A percentile compares a stretch with the other conserved stretches of the same genome.
Conservation (phyloP, 2,888 invertebrate species). For the Sycophila texana region DNA sequence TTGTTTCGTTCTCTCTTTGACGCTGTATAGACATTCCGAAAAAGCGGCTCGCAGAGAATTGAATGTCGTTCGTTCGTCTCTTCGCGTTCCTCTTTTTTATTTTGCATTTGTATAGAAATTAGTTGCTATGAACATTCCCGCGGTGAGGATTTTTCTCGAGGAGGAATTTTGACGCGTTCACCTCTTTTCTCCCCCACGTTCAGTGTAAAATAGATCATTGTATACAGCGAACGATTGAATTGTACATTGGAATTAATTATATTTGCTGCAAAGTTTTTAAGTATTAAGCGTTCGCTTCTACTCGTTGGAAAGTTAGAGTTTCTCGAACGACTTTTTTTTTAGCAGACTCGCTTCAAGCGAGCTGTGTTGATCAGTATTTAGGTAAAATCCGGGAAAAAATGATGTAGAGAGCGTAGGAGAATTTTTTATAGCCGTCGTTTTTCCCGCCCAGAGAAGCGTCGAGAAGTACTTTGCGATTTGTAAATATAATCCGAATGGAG, state of each 20-base stretch:
- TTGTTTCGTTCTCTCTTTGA: not conserved
- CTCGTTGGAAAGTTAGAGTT: not conserved
- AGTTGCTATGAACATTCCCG: conserved; percentile 13
- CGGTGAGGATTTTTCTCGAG: not conserved
- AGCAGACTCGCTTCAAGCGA: not conserved
- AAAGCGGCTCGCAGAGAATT: not conserved
- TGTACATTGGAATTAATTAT: conserved; percentile 8
- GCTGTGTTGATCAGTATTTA: conserved; percentile 3
- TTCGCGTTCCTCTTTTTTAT: not conserved
- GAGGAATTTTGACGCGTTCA: conserved; percentile 5
- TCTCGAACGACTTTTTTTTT: conserved; percentile 5
- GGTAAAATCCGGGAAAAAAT: conserved; percentile 8
- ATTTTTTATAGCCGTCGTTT: conserved; percentile 10
- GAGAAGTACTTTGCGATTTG: not conserved
- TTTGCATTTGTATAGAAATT: conserved; percentile 36
- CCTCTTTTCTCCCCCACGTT: not conserved
- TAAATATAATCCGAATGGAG: conserved; percentile 12
- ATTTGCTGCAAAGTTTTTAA: not conserved
- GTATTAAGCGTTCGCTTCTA: conserved; percentile 3
- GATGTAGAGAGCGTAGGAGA: not conserved
- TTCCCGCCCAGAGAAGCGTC: not conserved
- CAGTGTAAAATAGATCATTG: conserved; percentile 28
- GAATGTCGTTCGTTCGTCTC: too few relatives aligned
- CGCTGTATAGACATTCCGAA: conserved; percentile 19
- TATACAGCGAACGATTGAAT: conserved; percentile 16